Conservation (phyloP, 2,797 vertebrate genomes). For the Sternarchorhynchus goeldii region DNA sequence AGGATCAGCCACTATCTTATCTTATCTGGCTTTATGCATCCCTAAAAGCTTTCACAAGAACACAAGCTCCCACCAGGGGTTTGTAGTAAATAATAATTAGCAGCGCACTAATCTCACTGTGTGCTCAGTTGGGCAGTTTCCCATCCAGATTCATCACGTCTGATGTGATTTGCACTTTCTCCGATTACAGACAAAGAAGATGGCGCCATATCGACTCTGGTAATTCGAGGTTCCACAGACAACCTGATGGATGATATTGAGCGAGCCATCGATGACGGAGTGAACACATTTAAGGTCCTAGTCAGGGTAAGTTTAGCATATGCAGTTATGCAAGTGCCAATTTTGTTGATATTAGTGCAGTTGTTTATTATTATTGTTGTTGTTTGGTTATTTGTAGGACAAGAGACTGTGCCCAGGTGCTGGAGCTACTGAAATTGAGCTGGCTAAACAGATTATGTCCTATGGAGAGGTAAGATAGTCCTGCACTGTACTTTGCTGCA, state of each 20-base stretch:
- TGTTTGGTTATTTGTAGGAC: constrained; percentile 77
- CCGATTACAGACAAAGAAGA: constrained; percentile 89
- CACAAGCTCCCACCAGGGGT: background rate
- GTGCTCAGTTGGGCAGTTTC: too few relatives aligned
- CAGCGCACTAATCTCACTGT: background rate
- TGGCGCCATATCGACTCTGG: constrained; percentile 89
- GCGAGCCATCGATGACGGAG: constrained; percentile 93
- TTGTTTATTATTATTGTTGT: background rate
- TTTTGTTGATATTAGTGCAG: background rate
- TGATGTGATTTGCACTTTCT: too few relatives aligned
- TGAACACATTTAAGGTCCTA: constrained; percentile 98
- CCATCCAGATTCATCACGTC: too few relatives aligned
- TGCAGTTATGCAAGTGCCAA: background rate
- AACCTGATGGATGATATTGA: constrained; percentile 98
- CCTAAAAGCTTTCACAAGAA: background rate
- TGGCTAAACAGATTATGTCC: constrained; percentile 92
- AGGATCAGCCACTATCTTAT: too few relatives aligned
- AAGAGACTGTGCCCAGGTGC: constrained; percentile 92
- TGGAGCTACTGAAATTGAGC: constrained; percentile 94
- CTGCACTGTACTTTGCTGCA: background rate
- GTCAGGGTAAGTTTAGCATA: constrained; percentile 79
- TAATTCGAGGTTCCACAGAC: constrained; percentile 96
- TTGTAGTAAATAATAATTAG: background rate
- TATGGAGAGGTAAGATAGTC: constrained; percentile 87
- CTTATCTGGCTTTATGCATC: background rate